Evolutionary conservation across 2,797 vertebrate genomes (phyloP), one percentile per base, ranked within the genome.

Genomic region (Sparidentex hasta): DNA sequence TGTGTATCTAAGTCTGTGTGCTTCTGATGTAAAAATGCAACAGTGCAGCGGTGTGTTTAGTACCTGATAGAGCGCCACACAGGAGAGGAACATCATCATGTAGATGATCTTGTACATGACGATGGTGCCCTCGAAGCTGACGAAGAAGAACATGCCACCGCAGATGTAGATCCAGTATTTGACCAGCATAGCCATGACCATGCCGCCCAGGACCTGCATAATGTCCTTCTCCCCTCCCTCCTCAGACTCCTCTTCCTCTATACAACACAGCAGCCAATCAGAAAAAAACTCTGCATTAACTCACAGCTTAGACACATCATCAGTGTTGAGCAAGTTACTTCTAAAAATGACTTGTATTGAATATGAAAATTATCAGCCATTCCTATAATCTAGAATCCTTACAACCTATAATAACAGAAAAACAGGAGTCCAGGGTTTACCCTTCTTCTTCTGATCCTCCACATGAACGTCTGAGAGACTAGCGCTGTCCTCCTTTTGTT

Each of bases 31-130:
- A 12, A 12, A 3, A 55, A 41, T 43, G 9, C 17, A 38, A 20
- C 3, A 11, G 38, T 17, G n/a, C 4, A 38, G 29, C n/a, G 14
- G 7, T 29, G 62, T 74, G 50, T 76, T 67, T 71, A 20, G 48
- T 90, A 99, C 98, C 98, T 99, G 98, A 89, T 99, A 99, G 41
- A 99, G 93, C 8, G 96, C 97, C 89, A 99, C 98, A 43, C 97
- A 99, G 94, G 96, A 98, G 62, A 99, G 97, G 87, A 99, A 97
- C 82, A 99, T 95, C 96, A 99, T 97, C 98, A 99, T 99, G 93
- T 99, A 99, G 96, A 99, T 96, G 93, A 99, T 99, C 95, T 99
- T 99, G 95, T 99, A 99, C 96, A 99, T 97, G 92, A 97, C 98
- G 6, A 97, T 97, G 84, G 93, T 95, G 55, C 98, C 98, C 91